phyloP scores from a whole-genome alignment of 2,888 invertebrate species.

The Tholera decimalis region DNA sequence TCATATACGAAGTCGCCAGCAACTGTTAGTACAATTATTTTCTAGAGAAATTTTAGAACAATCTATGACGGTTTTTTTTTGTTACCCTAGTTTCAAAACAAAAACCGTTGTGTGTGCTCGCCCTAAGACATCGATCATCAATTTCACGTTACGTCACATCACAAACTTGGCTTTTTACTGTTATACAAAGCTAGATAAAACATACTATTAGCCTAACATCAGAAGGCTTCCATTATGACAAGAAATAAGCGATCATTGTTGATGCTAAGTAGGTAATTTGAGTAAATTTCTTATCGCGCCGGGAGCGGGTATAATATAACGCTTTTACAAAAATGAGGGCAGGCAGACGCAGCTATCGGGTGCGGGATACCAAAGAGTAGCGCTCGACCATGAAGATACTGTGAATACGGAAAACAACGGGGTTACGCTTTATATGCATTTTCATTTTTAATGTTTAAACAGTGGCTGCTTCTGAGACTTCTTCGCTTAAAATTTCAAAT shows the following conservation, averaged over 20 bases:
- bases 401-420: conserved; percentile 49
- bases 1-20: too few species aligned
- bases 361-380: conserved; percentile 37
- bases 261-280: conserved; percentile 76
- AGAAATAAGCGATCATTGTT: conserved; percentile 61
- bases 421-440: conserved; percentile 40
- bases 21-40: not conserved
- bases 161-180: conserved; percentile 41
- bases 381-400: conserved; percentile 50
- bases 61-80: not conserved
- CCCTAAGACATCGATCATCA: conserved; percentile 40
- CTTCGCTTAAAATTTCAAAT: conserved; percentile 10
- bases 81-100: not conserved
- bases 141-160: conserved; percentile 37
- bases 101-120: not conserved
- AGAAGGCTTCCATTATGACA: conserved; percentile 49
- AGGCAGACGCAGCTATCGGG: conserved; percentile 29
- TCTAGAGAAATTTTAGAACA: not conserved
- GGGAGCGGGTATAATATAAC: conserved; percentile 69
- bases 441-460: conserved; percentile 33
- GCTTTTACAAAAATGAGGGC: conserved; percentile 66
- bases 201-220: conserved; percentile 28
- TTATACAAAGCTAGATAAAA: conserved; percentile 32
- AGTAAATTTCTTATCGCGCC: conserved; percentile 81
- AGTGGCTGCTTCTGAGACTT: conserved; percentile 26